These are phyloP conservation scores for Adineta ricciae DNA, from an alignment of 2,888 invertebrate species.

Conservation along the genomic window DNA sequence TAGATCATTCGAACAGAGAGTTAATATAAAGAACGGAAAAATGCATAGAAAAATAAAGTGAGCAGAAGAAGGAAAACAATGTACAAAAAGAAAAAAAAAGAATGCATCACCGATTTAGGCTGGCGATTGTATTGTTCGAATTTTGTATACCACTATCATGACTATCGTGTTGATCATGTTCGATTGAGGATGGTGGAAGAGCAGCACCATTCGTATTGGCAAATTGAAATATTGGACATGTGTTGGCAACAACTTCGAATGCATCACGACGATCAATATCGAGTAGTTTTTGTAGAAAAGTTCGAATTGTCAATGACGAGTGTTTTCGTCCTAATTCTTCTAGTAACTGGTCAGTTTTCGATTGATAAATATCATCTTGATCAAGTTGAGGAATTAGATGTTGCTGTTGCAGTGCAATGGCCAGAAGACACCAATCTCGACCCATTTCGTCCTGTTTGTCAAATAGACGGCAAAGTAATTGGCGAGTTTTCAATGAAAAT, in stretches of 20 bases:
- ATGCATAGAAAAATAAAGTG: neutral
- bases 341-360: conserved; percentile 25
- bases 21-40: neutral
- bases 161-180: conserved; percentile 9
- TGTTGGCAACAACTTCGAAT: conserved; percentile 23
- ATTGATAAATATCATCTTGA: neutral
- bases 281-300: conserved; percentile 23
- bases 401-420: conserved; percentile 54
- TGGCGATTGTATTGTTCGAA: conserved; percentile 29
- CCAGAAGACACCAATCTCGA: conserved; percentile 56
- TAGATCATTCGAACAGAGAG: neutral
- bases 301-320: conserved; percentile 15
- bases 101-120: neutral
- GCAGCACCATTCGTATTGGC: conserved; percentile 19
- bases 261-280: conserved; percentile 29
- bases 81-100: neutral
- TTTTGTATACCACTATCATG: conserved; percentile 34
- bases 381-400: conserved; percentile 55
- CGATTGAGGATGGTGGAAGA: conserved; percentile 25
- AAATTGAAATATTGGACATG: conserved; percentile 22
- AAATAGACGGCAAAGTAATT: conserved; percentile 50
- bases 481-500: conserved; percentile 48
- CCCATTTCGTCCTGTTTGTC: conserved; percentile 55
- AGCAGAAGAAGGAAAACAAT: neutral
- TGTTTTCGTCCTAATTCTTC: conserved; percentile 20